These are phyloP conservation scores for Euura lappo DNA, from an alignment of 1,140 invertebrate genomes.

Conservation along the genomic window DNA sequence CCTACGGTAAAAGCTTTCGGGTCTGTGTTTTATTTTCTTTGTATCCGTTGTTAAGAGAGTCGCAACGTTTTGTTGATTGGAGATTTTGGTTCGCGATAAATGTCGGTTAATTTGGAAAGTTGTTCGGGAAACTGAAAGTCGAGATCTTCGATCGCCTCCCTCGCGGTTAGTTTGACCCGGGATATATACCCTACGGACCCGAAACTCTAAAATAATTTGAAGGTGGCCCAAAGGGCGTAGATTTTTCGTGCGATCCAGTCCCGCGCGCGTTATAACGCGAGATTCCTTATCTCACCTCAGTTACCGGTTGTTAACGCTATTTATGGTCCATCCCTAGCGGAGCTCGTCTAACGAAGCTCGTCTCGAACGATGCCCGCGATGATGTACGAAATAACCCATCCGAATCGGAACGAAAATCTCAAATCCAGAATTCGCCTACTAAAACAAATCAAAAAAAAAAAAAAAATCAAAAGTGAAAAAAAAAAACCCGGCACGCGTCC, in stretches of 20 bases:
- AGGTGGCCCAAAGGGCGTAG: not conserved
- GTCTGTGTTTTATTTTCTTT: not conserved
- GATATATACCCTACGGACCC: not conserved
- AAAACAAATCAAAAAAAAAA: too few relatives aligned
- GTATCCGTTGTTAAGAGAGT: not conserved
- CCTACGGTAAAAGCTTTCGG: too few relatives aligned
- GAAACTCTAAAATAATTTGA: not conserved
- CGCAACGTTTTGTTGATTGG: conserved; percentile 3
- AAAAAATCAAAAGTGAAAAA: too few relatives aligned
- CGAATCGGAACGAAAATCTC: not conserved
- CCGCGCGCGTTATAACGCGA: not conserved
- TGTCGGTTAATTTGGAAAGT: conserved; percentile 3
- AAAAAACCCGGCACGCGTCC: not conserved
- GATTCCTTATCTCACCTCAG: not conserved
- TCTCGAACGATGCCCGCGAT: not conserved
- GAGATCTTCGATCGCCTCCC: not conserved
- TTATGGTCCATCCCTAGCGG: not conserved
- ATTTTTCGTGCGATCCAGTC: not conserved
- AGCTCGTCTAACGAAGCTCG: not conserved
- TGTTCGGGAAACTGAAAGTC: not conserved
- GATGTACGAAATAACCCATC: not conserved
- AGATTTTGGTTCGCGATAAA: not conserved
- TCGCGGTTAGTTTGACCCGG: not conserved
- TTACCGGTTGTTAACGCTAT: conserved; percentile 4
- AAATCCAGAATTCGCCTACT: too few relatives aligned